Evolutionary conservation across 1,140 invertebrate genomes (phyloP).

Genomic region (Trichogramma pretiosum): DNA sequence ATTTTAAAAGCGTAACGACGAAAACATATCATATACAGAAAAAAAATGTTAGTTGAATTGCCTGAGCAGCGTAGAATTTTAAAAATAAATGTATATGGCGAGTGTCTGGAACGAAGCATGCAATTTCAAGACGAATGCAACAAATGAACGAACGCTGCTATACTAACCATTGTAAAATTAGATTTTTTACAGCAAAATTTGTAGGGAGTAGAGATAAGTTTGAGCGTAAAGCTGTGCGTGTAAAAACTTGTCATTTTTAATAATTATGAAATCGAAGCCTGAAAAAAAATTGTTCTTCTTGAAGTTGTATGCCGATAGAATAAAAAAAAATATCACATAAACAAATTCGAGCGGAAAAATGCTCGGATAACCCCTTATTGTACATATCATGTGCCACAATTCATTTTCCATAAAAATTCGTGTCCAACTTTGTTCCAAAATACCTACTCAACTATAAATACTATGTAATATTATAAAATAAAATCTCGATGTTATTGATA

Average conservation of each 20-base stretch:
- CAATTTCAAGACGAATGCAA: constrained; percentile 30
- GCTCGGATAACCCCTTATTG: constrained; percentile 33
- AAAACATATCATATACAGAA: constrained; percentile 42
- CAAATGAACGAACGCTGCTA: neutral
- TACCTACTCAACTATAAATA: constrained; percentile 47
- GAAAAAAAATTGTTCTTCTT: constrained; percentile 1
- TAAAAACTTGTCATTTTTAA: too few species aligned
- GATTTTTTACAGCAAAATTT: constrained; percentile 13
- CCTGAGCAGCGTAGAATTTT: constrained; percentile 43
- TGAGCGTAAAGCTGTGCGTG: too few species aligned
- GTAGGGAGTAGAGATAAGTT: neutral
- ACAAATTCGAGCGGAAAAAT: constrained; percentile 12
- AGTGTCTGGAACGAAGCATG: constrained; percentile 29
- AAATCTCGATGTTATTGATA: constrained; percentile 49
- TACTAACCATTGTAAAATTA: neutral
- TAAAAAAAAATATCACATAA: constrained; percentile 12
- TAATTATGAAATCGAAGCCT: too few species aligned
- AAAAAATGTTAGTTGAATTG: constrained; percentile 41
- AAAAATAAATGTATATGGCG: constrained; percentile 27
- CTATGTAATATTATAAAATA: constrained; percentile 45
- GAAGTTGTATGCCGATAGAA: constrained; percentile 4
- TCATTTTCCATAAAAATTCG: constrained; percentile 46
- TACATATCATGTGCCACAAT: constrained; percentile 48
- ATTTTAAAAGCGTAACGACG: constrained; percentile 36
- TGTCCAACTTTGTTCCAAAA: constrained; percentile 47